Conservation (phyloP, 2,888 invertebrate genomes). For the Gastrophysa polygoni region DNA sequence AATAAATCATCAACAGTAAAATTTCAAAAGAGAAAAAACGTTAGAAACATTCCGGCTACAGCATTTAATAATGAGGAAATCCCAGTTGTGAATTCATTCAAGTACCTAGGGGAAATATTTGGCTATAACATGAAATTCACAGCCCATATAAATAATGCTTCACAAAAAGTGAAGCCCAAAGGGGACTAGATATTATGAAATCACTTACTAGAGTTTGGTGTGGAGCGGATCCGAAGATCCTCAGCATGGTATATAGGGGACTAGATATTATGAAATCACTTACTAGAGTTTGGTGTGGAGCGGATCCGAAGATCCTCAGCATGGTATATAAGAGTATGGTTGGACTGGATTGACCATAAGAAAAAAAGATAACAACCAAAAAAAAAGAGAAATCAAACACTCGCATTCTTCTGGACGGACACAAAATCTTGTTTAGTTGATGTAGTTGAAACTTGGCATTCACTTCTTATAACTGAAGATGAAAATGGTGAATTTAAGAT, state of each 20-base stretch:
- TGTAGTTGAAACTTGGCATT: too few species aligned
- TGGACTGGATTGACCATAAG: too few species aligned
- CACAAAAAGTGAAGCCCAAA: background rate
- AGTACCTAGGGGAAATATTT: background rate
- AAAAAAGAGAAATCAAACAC: too few species aligned
- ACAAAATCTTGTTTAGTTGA: too few species aligned
- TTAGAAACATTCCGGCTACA: background rate
- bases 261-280: background rate
- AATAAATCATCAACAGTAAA: background rate
- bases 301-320: background rate
- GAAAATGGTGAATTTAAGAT: too few species aligned
- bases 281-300: background rate
- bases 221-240: background rate
- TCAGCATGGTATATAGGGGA: background rate
- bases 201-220: background rate
- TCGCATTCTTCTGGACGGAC: too few species aligned
- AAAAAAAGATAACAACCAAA: too few species aligned
- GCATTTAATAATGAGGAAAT: background rate
- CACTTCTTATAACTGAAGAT: too few species aligned
- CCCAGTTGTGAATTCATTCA: background rate
- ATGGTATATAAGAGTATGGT: background rate
- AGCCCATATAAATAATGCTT: background rate
- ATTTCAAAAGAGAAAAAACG: background rate
- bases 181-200: background rate
- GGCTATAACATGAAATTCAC: background rate